Evolutionary conservation across 1,140 invertebrate genomes (phyloP).

Genomic region (Stegodyphus dumicola): DNA sequence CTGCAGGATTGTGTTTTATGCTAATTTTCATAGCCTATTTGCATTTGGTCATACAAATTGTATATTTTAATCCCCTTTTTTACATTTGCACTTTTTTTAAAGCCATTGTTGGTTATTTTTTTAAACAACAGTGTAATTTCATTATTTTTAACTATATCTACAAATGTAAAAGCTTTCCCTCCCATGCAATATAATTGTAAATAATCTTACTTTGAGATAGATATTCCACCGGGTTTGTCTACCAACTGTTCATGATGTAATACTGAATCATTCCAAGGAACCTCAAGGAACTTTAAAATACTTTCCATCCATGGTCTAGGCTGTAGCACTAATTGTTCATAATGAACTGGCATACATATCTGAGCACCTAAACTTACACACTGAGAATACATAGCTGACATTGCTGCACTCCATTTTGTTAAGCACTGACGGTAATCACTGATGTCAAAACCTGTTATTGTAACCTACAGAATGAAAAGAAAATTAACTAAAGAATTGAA

Average conservation of each 20-base stretch:
- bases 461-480: conserved; percentile 76
- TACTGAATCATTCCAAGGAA: conserved; percentile 96
- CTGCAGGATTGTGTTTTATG: too few species aligned
- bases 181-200: not conserved
- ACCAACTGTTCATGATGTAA: conserved; percentile 97
- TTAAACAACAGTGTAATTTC: too few species aligned
- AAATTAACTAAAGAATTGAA: not conserved
- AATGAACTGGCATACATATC: conserved; percentile 88
- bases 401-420: conserved; percentile 95
- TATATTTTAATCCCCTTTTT: too few species aligned
- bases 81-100: too few species aligned
- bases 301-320: conserved; percentile 89
- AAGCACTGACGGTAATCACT: conserved; percentile 92
- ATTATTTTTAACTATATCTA: too few species aligned
- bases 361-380: conserved; percentile 86
- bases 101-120: too few species aligned
- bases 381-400: conserved; percentile 93
- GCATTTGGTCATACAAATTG: too few species aligned
- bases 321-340: conserved; percentile 96
- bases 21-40: too few species aligned
- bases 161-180: too few species aligned
- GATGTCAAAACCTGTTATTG: conserved; percentile 97
- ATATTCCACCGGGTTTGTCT: conserved; percentile 93
- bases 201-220: conserved; percentile 80
- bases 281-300: conserved; percentile 89